Percentiles rank a stretch among this genome's conserved stretches.
Conservation (phyloP, 2,113 vertebrate species). For the Alligator mississippiensis region DNA sequence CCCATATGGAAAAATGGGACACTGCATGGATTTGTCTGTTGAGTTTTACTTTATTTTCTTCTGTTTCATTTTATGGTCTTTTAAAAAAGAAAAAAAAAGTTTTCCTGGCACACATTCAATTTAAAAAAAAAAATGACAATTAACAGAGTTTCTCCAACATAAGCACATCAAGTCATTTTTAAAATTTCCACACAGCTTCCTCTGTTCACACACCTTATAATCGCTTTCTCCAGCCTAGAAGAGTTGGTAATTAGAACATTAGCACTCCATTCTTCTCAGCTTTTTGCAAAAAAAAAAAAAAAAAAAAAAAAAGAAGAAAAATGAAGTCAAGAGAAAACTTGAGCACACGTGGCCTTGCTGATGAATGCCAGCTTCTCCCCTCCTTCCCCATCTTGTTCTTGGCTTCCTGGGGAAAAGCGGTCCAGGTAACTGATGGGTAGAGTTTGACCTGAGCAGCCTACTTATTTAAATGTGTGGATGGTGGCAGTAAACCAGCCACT, state of each 20-base stretch:
- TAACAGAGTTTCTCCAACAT: neutral
- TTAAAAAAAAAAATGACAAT: neutral
- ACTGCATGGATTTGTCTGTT: neutral
- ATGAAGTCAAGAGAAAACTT: neutral
- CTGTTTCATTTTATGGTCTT: neutral
- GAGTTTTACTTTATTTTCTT: neutral
- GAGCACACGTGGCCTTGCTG: neutral
- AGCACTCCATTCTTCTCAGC: neutral
- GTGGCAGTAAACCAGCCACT: constrained; percentile 14
- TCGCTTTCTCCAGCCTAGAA: neutral
- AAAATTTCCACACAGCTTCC: neutral
- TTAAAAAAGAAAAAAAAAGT: neutral
- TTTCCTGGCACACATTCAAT: neutral
- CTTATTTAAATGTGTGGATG: constrained; percentile 14
- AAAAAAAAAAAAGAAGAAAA: neutral
- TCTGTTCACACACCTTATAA: neutral
- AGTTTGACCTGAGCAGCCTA: constrained; percentile 10
- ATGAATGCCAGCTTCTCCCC: neutral
- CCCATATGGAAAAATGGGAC: neutral
- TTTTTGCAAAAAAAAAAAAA: neutral
- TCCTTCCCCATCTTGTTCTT: constrained; percentile 3
- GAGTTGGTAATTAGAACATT: neutral
- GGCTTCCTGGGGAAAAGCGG: neutral
- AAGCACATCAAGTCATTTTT: neutral
- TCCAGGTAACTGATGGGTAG: neutral